Conservation (phyloP, 2,888 invertebrate genomes). For the Hirtodrosophila confusa region DNA sequence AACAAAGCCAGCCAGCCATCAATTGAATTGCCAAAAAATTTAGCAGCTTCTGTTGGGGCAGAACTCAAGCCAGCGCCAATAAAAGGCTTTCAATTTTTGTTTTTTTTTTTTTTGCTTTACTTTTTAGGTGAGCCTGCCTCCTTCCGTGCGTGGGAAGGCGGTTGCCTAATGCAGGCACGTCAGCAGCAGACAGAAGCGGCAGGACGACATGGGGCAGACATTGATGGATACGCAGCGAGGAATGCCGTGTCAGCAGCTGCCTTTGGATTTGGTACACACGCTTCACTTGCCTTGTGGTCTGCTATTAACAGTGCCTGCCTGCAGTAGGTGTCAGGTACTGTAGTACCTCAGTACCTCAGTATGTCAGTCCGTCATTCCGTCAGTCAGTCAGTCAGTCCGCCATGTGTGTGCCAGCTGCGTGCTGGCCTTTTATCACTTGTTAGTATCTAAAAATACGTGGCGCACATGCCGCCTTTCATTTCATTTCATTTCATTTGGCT, state of each 20-base stretch:
- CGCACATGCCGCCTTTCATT: slow-evolving; percentile 72
- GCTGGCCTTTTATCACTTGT: slow-evolving; percentile 76
- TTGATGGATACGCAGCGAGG: slow-evolving; percentile 74
- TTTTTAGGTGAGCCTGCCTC: slow-evolving; percentile 4
- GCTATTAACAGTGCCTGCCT: slow-evolving; percentile 45
- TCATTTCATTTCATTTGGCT: slow-evolving; percentile 59
- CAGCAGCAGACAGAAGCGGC: slow-evolving; percentile 56
- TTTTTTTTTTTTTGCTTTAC: slow-evolving; percentile 7
- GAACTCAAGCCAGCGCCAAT: slow-evolving; percentile 38
- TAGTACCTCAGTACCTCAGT: slow-evolving; percentile 47
- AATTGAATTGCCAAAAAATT: slow-evolving; percentile 70
- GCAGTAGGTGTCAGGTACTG: slow-evolving; percentile 51
- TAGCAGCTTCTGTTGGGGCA: slow-evolving; percentile 65
- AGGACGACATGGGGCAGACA: slow-evolving; percentile 68
- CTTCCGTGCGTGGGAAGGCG: slow-evolving; percentile 17
- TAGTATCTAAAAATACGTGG: slow-evolving; percentile 76
- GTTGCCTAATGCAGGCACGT: slow-evolving; percentile 73
- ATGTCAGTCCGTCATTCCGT: slow-evolving; percentile 44
- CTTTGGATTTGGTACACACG: slow-evolving; percentile 29
- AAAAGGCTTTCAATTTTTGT: slow-evolving; percentile 74
- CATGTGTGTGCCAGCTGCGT: slow-evolving; percentile 50
- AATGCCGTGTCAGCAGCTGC: slow-evolving; percentile 70
- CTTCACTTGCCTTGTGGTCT: slow-evolving; percentile 48
- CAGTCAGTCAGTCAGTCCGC: slow-evolving; percentile 21
- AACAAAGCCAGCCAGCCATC: slow-evolving; percentile 52